Base-by-base conservation (phyloP, 1,140 invertebrate species). In the Conus ventricosus region DNA sequence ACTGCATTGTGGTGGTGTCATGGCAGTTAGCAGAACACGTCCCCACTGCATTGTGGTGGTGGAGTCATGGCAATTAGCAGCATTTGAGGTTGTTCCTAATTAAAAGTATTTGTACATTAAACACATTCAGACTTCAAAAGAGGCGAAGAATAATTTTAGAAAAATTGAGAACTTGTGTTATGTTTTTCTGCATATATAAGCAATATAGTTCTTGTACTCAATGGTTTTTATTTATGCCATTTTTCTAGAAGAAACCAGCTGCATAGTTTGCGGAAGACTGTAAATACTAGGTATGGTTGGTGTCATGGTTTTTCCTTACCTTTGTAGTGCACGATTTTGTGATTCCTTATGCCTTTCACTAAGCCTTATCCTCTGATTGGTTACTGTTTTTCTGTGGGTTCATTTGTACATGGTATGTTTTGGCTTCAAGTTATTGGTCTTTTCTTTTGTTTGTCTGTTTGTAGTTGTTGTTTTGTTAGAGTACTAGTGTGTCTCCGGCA, bases 161-260 rank as follows among this genome's bases (percentile, higher is more conserved):
- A 83, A 23, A 53, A 53, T 54, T 13, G 7, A 83, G 55, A 10
- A 27, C 55, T 51, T 83, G 51, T 53, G 20, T 83, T 4, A 54
- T 83, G 15, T 27, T 83, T 53, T 39, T 39, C 39, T 39, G 39
- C 39, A 39, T 39, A 39, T 39, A 39, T 39, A 39, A 0, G 3
- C 39, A 39, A 39, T 39, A 39, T 39, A 39, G 39, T 39, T 39
- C 39, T 39, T 39, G 39, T 39, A 1, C 57, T 11, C 8, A 60
- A 60, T 57, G 27, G 13, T 84, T 11, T 39, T 85, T 13, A 54
- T 54, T 78, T 80, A 53, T 87, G 20, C 75, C 54, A 60, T 17
- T 87, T 87, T 86, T 87, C 85, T 87, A 87, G 85, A 87, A 87
- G 85, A 78, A 87, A 87, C 85, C 85, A 87, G 85, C 53, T 87